phyloP scores from a whole-genome alignment of 2,113 vertebrate genomes.

The Neofelis nebulosa region DNA sequence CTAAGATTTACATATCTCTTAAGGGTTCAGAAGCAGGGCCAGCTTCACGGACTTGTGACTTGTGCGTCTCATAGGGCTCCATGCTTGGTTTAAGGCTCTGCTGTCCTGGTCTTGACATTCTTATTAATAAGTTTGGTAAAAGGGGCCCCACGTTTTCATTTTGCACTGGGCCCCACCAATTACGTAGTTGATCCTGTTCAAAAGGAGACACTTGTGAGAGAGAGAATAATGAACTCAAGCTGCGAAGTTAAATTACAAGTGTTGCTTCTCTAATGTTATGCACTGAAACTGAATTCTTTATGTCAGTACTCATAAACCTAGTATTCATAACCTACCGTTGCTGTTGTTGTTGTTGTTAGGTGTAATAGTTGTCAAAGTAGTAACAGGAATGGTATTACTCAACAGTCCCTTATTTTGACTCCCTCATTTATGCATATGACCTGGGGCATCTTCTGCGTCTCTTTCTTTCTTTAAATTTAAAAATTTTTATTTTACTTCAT shows the following conservation, averaged over 20 bases:
- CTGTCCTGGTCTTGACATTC: not conserved
- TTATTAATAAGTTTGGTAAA: not conserved
- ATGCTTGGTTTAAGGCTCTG: not conserved
- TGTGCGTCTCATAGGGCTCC: not conserved
- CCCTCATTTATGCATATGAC: not conserved
- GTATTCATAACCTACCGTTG: not conserved
- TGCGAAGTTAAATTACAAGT: slow-evolving; percentile 11
- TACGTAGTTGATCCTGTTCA: not conserved
- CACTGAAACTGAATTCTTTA: not conserved
- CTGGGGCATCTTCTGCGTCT: not conserved
- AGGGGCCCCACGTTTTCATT: not conserved
- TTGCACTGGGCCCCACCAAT: not conserved
- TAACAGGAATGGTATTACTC: not conserved
- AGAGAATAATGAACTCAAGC: not conserved
- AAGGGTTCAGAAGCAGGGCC: not conserved
- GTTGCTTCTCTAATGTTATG: not conserved
- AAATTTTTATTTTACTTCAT: not conserved
- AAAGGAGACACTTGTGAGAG: not conserved
- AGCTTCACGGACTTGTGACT: not conserved
- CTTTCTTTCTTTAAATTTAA: not conserved
- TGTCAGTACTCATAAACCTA: not conserved
- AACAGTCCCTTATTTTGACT: not conserved
- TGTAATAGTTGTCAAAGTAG: not conserved
- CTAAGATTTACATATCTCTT: not conserved
- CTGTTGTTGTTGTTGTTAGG: not conserved